Evolutionary conservation across 2,113 vertebrate species (phyloP), one percentile per base, ranked within the genome.

Genomic region (Felis chaus): DNA sequence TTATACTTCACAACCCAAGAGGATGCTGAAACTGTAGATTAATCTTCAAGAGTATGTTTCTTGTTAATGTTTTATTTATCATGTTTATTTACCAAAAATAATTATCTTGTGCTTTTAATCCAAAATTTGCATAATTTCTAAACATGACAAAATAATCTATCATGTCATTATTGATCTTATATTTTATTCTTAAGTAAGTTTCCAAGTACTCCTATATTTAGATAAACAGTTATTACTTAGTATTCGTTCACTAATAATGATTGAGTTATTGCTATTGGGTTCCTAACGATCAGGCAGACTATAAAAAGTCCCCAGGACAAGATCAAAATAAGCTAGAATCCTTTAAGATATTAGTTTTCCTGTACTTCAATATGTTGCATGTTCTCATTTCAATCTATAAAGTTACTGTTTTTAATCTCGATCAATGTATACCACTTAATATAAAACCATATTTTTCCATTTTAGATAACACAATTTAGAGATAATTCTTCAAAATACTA

Each of bases 171-270:
- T 4, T 91, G 12, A 25, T 81, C 31, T 53, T 31, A 31, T 68
- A 71, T 73, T 71, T 94, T 91, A 50, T 88, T 80, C 48, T 95
- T 92, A 91, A 94, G 79, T 53, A 94, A 65, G 31, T 39, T 45
- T 29, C 15, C 13, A 69, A 82, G 48, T 69, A 74, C 27, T 63
- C 19, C 21, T 84, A 76, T 5, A 18, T 84, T 71, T 89, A 76
- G 27, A 91, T 15, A 11, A 7, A 80, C 19, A 65, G 9, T 16
- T 85, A 2, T 57, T 82, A 68, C 10, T 55, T 85, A 36, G 3
- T 41, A 68, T 85, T 85, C 45, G 63, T 84, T 71, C 95, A 15
- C 7, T 91, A 69, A 53, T 80, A 88, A 39, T 65, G 8, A 9
- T 53, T 48, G 79, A 85, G 4, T 53, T 84, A 53, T 14, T 78